phyloP scores from a whole-genome alignment of 2,797 vertebrate species.

The Tadarida brasiliensis region DNA sequence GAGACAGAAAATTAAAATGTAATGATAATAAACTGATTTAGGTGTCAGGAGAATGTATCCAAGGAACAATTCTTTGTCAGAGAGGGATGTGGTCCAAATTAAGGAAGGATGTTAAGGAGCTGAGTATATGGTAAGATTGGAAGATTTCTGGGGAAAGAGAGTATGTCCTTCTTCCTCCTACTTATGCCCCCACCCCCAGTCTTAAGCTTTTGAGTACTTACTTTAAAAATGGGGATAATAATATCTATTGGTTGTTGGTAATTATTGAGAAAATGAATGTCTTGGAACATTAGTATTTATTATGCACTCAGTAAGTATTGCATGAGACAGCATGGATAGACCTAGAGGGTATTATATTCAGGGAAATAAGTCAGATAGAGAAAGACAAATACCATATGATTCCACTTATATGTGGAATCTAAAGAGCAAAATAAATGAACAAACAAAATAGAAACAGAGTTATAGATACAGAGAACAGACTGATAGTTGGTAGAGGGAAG shows the following conservation, averaged over 20 bases:
- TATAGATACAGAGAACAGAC: background rate
- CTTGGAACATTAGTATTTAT: background rate
- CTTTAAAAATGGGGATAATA: constrained; percentile 2
- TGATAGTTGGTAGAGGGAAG: background rate
- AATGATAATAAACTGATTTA: background rate
- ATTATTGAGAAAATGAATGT: background rate
- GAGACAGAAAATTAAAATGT: background rate
- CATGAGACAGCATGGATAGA: background rate
- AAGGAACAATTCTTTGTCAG: constrained; percentile 6
- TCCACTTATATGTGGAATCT: background rate
- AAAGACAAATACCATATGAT: background rate
- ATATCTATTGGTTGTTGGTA: background rate
- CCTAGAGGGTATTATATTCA: background rate
- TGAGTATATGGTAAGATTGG: background rate
- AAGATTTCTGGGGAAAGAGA: background rate
- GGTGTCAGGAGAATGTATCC: background rate
- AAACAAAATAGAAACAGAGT: background rate
- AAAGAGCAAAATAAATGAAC: background rate
- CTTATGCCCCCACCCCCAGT: background rate
- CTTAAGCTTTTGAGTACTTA: background rate
- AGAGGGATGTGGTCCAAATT: background rate
- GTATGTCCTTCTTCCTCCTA: background rate
- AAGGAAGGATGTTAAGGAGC: background rate
- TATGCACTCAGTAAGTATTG: background rate
- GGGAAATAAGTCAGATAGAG: background rate